phyloP scores from a whole-genome alignment of 2,113 vertebrate genomes.

The Ammodytes marinus region DNA sequence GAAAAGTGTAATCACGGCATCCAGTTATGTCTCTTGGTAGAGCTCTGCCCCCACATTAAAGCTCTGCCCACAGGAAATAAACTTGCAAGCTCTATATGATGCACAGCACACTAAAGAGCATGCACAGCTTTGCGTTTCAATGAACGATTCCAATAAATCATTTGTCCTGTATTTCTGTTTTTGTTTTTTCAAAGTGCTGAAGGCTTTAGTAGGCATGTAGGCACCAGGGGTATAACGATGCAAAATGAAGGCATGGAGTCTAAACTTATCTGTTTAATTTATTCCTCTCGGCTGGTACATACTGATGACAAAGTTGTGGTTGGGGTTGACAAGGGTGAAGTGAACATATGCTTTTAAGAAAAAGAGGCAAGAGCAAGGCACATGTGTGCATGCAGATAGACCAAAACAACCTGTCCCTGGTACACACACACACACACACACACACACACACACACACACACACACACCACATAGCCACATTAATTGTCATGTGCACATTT shows the following conservation, averaged over 20 bases:
- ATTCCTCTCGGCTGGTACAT: background rate
- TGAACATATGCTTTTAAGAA: slow-evolving; percentile 20
- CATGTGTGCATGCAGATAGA: background rate
- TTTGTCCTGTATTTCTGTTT: slow-evolving; percentile 29
- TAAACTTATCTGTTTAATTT: slow-evolving; percentile 29
- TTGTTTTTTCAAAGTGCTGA: slow-evolving; percentile 24
- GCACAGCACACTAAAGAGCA: slow-evolving; percentile 6
- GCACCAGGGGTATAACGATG: slow-evolving; percentile 17
- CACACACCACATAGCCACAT: slow-evolving; percentile 13
- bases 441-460: slow-evolving; percentile 17
- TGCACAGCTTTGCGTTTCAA: slow-evolving; percentile 43
- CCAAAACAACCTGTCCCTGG: background rate
- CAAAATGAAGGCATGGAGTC: slow-evolving; percentile 32
- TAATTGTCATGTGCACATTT: background rate
- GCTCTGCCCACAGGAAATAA: slow-evolving; percentile 60
- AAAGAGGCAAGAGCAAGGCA: background rate
- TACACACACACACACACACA: background rate
- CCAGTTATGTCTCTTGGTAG: slow-evolving; percentile 47
- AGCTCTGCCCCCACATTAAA: slow-evolving; percentile 47
- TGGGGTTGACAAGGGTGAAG: slow-evolving; percentile 29
- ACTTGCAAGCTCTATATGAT: slow-evolving; percentile 40
- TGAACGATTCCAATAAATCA: slow-evolving; percentile 53
- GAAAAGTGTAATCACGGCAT: slow-evolving; percentile 59
- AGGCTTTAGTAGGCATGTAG: slow-evolving; percentile 29
- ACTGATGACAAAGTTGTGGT: slow-evolving; percentile 47